Conservation (phyloP, 2,113 vertebrate genomes). For the Ammodytes marinus region DNA sequence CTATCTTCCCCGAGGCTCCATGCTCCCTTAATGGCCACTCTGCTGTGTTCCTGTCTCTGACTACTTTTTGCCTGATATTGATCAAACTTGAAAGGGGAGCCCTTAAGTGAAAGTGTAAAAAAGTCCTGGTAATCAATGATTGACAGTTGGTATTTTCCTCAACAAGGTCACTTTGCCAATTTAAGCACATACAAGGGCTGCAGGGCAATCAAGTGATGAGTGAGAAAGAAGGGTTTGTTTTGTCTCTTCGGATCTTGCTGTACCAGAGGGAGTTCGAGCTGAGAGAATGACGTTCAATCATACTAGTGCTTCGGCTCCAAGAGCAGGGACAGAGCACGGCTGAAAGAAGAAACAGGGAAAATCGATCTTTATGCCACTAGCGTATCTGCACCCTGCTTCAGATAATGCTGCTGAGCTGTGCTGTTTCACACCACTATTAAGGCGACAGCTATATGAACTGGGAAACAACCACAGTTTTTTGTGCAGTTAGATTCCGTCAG, state of each 20-base stretch:
- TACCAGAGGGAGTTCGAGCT: conserved; percentile 51
- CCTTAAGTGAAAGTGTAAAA: conserved; percentile 74
- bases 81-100: conserved; percentile 79
- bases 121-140: conserved; percentile 77
- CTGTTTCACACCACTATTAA: conserved; percentile 4
- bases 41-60: conserved; percentile 45
- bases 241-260: conserved; percentile 42
- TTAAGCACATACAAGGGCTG: conserved; percentile 57
- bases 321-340: conserved; percentile 32
- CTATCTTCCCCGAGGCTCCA: conserved; percentile 37
- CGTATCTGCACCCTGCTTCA: neutral
- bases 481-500: conserved; percentile 30
- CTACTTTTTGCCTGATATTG: conserved; percentile 76
- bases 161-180: conserved; percentile 78
- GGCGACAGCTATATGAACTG: conserved; percentile 16
- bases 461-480: conserved; percentile 2
- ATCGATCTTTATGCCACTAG: conserved; percentile 40
- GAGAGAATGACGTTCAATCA: conserved; percentile 55
- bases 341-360: conserved; percentile 40
- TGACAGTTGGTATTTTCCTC: conserved; percentile 73
- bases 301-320: conserved; percentile 33
- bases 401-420: conserved; percentile 26
- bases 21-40: conserved; percentile 44
- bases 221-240: conserved; percentile 48
- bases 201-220: conserved; percentile 58